Base-by-base conservation (phyloP, 2,888 invertebrate species). In the Temnothorax rugatulus region DNA sequence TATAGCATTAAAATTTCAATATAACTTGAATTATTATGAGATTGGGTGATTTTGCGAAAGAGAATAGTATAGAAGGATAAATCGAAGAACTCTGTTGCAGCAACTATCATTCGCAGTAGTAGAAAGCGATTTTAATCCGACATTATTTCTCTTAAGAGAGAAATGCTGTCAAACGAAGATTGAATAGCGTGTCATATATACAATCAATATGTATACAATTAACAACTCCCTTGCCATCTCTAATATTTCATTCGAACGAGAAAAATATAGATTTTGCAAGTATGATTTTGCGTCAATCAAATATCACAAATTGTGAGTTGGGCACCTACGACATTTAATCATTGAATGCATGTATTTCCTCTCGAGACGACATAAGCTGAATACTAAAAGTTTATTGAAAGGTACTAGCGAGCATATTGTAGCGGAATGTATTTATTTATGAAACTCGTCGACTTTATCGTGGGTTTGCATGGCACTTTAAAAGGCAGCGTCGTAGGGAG, bases 351-450 rank as follows among this genome's bases (percentile, higher is more conserved):
- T 44, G 18, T 44, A 29, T 44, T 57, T 68, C n/a, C n/a, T 66
- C 8, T 9, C 2, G 54, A n/a, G n/a, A 54, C 54, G 41, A 41
- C 25, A 29, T 29, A 54, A 66, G 15, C 3, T 29, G 54, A 41
- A 66, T 76, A 54, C 7, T 38, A 41, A 54, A 77, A 66, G n/a
- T 66, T 66, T 68, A 68, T 41, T 64, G 41, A 68, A 66, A 77
- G n/a, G n/a, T 34, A 44, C 11, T n/a, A 11, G 64, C 38, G 29
- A 54, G 41, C 52, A 54, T 76, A 41, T 41, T 61, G 61, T 47
- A 21, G 13, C 18, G 25, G 41, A 38, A 77, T 64, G 47, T 41
- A 64, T 66, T 64, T 66, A 52, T 77, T 64, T 77, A 54, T 66
- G 54, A 57, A n/a, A 25, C 66, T 54, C 29, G n/a, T 21, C 29